Evolutionary conservation across 2,113 vertebrate genomes (phyloP).

Genomic region (Aythya baeri): DNA sequence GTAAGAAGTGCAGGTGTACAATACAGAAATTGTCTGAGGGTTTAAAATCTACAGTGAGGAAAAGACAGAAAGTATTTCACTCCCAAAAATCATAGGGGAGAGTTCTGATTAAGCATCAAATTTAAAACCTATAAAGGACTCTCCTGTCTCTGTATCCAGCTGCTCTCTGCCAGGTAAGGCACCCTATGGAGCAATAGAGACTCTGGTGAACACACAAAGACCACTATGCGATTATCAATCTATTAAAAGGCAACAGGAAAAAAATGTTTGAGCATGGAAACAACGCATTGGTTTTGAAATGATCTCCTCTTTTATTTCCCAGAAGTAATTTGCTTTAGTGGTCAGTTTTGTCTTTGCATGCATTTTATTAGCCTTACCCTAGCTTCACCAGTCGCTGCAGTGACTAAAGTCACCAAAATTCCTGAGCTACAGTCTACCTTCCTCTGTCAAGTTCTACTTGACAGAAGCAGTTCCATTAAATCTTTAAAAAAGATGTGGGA

Average conservation of each 20-base stretch:
- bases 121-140: neutral
- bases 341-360: fast-evolving
- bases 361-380: neutral
- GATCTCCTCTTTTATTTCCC: neutral
- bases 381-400: neutral
- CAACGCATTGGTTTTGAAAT: neutral
- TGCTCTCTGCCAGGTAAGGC: neutral
- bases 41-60: neutral
- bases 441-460: neutral
- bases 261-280: neutral
- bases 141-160: neutral
- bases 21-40: neutral
- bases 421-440: fast-evolving
- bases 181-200: neutral
- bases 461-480: neutral
- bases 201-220: neutral
- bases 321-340: neutral
- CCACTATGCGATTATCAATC: neutral
- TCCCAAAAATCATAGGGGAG: neutral
- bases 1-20: neutral
- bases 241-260: neutral
- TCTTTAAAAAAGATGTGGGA: neutral
- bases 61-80: neutral
- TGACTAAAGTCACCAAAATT: neutral
- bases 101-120: neutral